Evolutionary conservation across 2,113 vertebrate genomes (phyloP).

Genomic region (Origma solitaria): DNA sequence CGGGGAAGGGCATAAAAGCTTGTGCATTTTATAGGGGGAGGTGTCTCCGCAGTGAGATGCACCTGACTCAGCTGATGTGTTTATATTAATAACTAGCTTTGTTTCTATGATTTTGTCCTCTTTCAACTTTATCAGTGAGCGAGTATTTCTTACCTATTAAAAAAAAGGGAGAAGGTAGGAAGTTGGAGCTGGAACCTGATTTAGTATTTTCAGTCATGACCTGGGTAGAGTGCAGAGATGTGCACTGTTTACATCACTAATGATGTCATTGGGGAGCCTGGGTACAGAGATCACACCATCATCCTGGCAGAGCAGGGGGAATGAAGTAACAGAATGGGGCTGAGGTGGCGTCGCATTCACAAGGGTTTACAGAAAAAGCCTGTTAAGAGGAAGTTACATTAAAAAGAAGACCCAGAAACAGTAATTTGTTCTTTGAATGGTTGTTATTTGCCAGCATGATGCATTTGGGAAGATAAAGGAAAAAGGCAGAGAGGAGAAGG

Average conservation of each 20-base stretch:
- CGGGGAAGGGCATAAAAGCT: not conserved
- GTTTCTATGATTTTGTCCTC: not conserved
- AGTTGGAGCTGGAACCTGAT: not conserved
- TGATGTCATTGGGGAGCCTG: not conserved
- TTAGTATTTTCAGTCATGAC: not conserved
- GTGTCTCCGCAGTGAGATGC: not conserved
- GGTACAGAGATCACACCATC: not conserved
- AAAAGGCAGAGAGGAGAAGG: not conserved
- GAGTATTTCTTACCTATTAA: not conserved
- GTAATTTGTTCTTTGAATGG: not conserved
- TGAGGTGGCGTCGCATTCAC: fast-evolving
- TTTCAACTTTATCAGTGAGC: not conserved
- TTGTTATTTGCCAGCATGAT: not conserved
- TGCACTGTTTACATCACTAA: not conserved
- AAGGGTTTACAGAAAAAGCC: not conserved
- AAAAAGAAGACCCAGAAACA: not conserved
- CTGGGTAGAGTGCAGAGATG: not conserved
- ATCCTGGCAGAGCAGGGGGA: not conserved
- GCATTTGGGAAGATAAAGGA: not conserved
- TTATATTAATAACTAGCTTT: not conserved
- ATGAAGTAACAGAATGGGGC: not conserved
- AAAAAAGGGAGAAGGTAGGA: not conserved
- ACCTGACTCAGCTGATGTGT: not conserved
- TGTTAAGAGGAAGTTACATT: not conserved
- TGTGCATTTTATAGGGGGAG: not conserved